Base-by-base conservation (phyloP, 1,140 invertebrate species). In the Monochamus saltuarius region DNA sequence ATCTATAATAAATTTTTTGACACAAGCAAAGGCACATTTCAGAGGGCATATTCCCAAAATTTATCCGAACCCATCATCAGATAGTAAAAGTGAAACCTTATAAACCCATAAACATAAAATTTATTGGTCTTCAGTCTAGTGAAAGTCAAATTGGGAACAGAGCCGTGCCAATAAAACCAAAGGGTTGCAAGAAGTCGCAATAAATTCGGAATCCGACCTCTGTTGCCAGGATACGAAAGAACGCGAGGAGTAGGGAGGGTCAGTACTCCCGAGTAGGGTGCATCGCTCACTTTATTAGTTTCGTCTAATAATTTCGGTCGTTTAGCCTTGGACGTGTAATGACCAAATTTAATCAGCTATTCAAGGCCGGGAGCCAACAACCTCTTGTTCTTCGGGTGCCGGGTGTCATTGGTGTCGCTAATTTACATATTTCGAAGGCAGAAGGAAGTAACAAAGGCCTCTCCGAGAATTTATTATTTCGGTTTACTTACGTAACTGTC, bases 351-450 rank as follows among this genome's bases (percentile, higher is more conserved):
- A 53, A 40, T 53, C 51, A 53, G 16, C 37, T 17, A 53, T 38
- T 53, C 51, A 53, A 53, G 51, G 51, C 40, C 40, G 51, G 17
- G 36, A 53, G 51, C 14, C 51, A 53, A 53, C 40, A 53, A 53
- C 51, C 51, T 53, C 40, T 38, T 19, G 34, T 36, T 36, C 34
- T 36, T 51, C n/a, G 16, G 37, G 35, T 51, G 49, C 37, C n/a
- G 22, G 22, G 37, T 53, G 37, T 38, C 38, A 40, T 53, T 53
- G 36, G 37, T 53, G 51, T 39, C 40, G 39, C 10, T 36, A 40
- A 53, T 53, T 53, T 38, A 53, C 51, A 53, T 53, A 11, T 17
- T 53, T 36, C 16, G 19, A 53, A 53, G 22, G 22, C 6, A 53
- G 51, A n/a, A 53, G 51, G 51, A 53, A 53, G 37, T 53, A n/a